Evolutionary conservation across 2,888 invertebrate species (phyloP), one percentile per base, ranked within the genome.

Genomic region (Rhaphigaster nebulosa): DNA sequence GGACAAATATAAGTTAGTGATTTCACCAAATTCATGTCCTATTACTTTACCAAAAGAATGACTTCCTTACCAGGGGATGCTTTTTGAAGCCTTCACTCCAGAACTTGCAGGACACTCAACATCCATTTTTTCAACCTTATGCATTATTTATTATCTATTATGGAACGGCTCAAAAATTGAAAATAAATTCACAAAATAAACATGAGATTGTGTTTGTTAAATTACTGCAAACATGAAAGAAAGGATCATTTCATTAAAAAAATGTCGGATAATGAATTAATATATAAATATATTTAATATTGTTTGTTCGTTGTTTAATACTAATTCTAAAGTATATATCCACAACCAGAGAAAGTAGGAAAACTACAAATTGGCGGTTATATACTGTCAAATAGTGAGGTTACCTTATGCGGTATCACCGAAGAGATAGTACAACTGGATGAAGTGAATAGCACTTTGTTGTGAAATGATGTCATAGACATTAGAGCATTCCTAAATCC

Each of bases 121-220:
- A 41, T 91, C 91, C 91, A 91, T 91, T 34, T 87, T 89, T 90
- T 90, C 91, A 29, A 70, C 88, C 56, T 84, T 45, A 45, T 84
- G 45, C 84, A 84, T 84, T 65, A 65, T 23, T 38, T 38, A 76
- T 38, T 76, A 20, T 18, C 13, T 20, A 38, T 29, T 23, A 34
- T 29, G 38, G 1, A 8, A 34, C 29, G 34, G 15, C 6, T 10
- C 1, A 38, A 76, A 34, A 23, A 38, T 6, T 1, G 26, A 26
- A 5, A 76, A 76, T 76, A 0, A 76, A 76, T 76, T 8, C 38
- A 76, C 20, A 76, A 4, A 34, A 38, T n/a, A n/a, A n/a, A n/a
- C n/a, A n/a, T n/a, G n/a, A n/a, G n/a, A n/a, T n/a, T n/a, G n/a
- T n/a, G n/a, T n/a, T n/a, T n/a, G n/a, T n/a, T n/a, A n/a, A n/a